These are phyloP conservation scores for Aleiodes leptofemur DNA, from an alignment of 2,888 invertebrate species.

Conservation along the genomic window DNA sequence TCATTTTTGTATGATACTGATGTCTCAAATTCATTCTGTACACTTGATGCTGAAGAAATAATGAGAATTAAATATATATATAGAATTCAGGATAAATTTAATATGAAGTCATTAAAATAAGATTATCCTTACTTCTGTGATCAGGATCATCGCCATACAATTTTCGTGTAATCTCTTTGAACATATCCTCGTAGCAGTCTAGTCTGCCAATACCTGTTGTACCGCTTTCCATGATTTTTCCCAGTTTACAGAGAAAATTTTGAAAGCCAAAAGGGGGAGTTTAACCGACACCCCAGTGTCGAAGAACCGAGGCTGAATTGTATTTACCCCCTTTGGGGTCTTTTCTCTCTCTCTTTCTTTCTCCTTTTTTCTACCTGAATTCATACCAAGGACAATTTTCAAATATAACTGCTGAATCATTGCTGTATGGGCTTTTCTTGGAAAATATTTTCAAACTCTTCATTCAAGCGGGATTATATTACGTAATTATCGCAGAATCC, in stretches of 20 bases:
- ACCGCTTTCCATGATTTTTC: constrained; percentile 65
- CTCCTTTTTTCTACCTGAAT: constrained; percentile 18
- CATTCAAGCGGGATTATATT: no score
- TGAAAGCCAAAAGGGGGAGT: constrained; percentile 2
- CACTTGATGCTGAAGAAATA: constrained; percentile 68
- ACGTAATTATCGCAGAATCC: no score
- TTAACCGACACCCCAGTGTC: constrained; percentile 1
- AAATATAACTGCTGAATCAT: background rate
- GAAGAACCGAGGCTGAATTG: constrained; percentile 11
- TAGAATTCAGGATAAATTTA: no score
- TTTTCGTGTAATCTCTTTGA: constrained; percentile 94
- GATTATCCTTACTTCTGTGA: constrained; percentile 69
- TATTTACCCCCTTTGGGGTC: constrained; percentile 25
- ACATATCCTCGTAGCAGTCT: constrained; percentile 88
- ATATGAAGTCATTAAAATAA: background rate
- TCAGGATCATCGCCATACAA: constrained; percentile 88
- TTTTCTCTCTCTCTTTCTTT: background rate
- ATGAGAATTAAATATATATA: no score
- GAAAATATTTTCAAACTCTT: background rate
- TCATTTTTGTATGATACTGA: constrained; percentile 70
- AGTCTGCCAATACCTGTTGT: constrained; percentile 75
- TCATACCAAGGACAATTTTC: constrained; percentile 13
- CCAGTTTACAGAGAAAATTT: background rate
- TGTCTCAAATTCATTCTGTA: constrained; percentile 74
- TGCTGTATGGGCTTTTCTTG: background rate